Evolutionary conservation across 2,797 vertebrate genomes (phyloP).

Genomic region (Emys orbicularis): DNA sequence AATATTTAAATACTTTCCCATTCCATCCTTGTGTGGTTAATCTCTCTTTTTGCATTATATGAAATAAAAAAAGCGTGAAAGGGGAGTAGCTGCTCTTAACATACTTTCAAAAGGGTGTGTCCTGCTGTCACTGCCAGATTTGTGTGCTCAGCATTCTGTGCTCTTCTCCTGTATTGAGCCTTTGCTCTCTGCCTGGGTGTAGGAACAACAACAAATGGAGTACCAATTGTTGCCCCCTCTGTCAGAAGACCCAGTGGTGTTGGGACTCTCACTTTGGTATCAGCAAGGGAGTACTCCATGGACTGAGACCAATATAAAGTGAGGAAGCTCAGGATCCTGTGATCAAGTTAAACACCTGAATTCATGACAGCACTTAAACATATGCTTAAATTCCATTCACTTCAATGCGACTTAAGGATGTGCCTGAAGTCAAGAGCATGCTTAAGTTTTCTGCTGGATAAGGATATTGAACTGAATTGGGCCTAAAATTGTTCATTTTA

Average conservation of each 20-base stretch:
- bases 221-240: neutral
- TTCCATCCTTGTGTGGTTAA: neutral
- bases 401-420: neutral
- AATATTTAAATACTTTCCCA: neutral
- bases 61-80: neutral
- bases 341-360: neutral
- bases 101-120: neutral
- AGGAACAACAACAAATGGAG: neutral
- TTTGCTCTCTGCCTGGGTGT: neutral
- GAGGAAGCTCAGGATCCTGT: neutral
- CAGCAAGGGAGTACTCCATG: neutral
- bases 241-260: neutral
- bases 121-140: neutral
- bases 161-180: neutral
- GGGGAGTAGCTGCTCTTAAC: neutral
- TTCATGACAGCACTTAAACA: neutral
- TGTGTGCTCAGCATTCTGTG: neutral
- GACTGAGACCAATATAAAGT: neutral
- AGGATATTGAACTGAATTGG: accelerated
- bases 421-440: neutral
- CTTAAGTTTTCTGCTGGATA: neutral
- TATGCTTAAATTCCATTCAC: neutral
- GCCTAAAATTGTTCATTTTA: neutral
- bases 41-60: neutral
- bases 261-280: neutral